These are phyloP conservation scores for Telenomus remus DNA, from an alignment of 1,140 invertebrate genomes.

Conservation along the genomic window DNA sequence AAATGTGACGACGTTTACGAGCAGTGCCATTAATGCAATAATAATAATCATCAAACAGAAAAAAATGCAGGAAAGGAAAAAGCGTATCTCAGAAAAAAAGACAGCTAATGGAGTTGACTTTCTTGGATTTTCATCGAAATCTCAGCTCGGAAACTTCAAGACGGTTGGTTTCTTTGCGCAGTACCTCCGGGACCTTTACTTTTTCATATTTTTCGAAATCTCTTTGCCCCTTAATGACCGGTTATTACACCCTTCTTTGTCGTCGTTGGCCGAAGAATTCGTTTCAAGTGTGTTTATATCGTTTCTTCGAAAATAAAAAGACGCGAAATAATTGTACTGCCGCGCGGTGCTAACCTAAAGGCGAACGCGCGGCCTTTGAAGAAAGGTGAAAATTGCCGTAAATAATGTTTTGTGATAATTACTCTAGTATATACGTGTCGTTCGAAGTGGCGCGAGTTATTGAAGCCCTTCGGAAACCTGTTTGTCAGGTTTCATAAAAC, in stretches of 20 bases:
- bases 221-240: slow-evolving; percentile 30
- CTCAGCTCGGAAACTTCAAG: too few relatives aligned
- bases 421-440: slow-evolving; percentile 39
- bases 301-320: slow-evolving; percentile 38
- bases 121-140: too few relatives aligned
- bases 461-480: slow-evolving; percentile 20
- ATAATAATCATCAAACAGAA: slow-evolving; percentile 19
- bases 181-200: slow-evolving; percentile 7
- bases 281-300: slow-evolving; percentile 54
- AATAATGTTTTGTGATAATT: slow-evolving; percentile 41
- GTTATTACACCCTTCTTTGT: slow-evolving; percentile 45
- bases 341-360: slow-evolving; percentile 27
- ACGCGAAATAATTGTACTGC: slow-evolving; percentile 41
- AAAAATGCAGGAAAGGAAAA: slow-evolving; percentile 7
- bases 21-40: slow-evolving; percentile 8
- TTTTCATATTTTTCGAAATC: slow-evolving; percentile 35
- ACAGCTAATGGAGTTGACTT: too few relatives aligned
- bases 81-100: too few relatives aligned
- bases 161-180: slow-evolving; percentile 7
- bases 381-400: slow-evolving; percentile 48
- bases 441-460: slow-evolving; percentile 29
- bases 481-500: neutral
- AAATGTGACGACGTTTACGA: slow-evolving; percentile 32
- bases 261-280: slow-evolving; percentile 62
- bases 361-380: slow-evolving; percentile 31